Conservation (phyloP, 2,888 invertebrate genomes). For the Sphecodes monilicornis region DNA sequence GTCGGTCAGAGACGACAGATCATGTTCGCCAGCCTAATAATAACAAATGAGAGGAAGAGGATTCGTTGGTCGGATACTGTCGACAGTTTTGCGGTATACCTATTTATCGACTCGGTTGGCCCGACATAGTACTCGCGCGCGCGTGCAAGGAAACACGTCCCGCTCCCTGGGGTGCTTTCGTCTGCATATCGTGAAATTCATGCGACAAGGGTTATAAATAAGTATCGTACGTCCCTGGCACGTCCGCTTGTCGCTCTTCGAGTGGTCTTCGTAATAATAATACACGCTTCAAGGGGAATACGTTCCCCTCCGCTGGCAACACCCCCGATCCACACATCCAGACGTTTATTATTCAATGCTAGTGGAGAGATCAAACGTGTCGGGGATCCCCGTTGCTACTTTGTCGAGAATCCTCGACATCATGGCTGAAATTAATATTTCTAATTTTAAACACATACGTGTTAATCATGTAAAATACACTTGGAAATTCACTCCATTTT, state of each 20-base stretch:
- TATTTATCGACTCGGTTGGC: constrained; percentile 52
- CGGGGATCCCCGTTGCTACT: neutral
- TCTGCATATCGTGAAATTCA: constrained; percentile 70
- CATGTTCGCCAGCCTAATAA: constrained; percentile 7
- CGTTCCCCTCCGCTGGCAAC: constrained; percentile 39
- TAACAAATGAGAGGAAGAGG: constrained; percentile 23
- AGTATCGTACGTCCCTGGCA: constrained; percentile 61
- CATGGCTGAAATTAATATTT: neutral
- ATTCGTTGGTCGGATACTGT: constrained; percentile 2
- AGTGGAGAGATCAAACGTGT: constrained; percentile 36
- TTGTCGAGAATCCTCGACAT: neutral
- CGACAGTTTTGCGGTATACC: constrained; percentile 38
- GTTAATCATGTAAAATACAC: neutral
- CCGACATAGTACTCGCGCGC: constrained; percentile 13
- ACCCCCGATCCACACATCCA: neutral
- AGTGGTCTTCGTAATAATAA: constrained; percentile 65
- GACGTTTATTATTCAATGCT: constrained; percentile 44
- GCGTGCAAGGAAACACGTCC: constrained; percentile 50
- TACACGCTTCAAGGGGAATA: constrained; percentile 59
- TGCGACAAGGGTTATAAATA: constrained; percentile 73
- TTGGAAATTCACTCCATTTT: no score
- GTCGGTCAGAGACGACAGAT: neutral
- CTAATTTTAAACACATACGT: neutral
- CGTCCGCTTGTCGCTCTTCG: constrained; percentile 64
- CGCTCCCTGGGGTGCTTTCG: constrained; percentile 56